These are phyloP conservation scores for Sycophaga agraensis DNA, from an alignment of 1,140 invertebrate species.

Conservation along the genomic window DNA sequence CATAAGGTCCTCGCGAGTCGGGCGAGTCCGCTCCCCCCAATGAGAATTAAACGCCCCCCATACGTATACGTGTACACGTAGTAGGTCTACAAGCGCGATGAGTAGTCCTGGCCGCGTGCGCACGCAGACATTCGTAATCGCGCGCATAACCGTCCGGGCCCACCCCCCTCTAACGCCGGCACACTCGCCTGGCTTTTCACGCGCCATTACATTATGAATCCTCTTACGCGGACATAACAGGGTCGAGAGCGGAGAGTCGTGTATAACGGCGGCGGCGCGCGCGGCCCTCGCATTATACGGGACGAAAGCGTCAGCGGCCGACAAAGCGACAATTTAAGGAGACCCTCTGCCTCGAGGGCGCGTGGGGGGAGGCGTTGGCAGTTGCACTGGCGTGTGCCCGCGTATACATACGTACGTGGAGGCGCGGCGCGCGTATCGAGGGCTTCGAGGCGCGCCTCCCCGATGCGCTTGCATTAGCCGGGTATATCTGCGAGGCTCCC, in stretches of 20 bases:
- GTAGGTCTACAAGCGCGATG: no score
- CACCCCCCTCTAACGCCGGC: no score
- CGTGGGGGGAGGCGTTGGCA: background rate
- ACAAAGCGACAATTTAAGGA: slow-evolving; percentile 24
- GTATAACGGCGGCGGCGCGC: background rate
- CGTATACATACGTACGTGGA: background rate
- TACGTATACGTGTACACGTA: background rate
- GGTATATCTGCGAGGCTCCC: no score
- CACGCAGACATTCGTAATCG: slow-evolving; percentile 17
- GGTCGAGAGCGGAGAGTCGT: background rate
- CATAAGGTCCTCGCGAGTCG: background rate
- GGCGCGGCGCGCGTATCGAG: background rate
- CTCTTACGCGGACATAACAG: slow-evolving; percentile 14
- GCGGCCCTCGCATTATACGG: background rate
- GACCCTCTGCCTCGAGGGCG: no score
- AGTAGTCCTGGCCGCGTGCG: background rate
- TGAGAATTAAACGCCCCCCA: background rate
- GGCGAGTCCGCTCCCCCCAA: background rate
- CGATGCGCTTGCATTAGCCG: no score
- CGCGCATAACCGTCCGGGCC: no score
- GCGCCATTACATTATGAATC: slow-evolving; percentile 32
- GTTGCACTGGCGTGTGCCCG: background rate
- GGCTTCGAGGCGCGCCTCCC: background rate
- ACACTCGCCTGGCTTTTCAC: slow-evolving; percentile 28
- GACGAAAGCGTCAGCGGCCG: slow-evolving; percentile 3